These are phyloP conservation scores for Tetramorium simillimum DNA, from an alignment of 1,140 invertebrate genomes.

Conservation along the genomic window DNA sequence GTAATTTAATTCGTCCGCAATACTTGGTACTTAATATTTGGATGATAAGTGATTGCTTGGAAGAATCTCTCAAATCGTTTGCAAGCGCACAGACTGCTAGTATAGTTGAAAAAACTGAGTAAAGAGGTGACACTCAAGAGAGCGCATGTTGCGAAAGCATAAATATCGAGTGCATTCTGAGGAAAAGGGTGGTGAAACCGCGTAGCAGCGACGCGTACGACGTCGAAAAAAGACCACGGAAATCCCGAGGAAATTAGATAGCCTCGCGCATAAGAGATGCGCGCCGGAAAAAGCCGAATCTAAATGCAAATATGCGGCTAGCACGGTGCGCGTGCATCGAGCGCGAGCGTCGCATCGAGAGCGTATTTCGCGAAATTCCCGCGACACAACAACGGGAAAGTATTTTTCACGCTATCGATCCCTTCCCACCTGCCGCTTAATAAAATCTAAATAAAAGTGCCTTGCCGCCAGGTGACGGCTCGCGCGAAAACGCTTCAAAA, in stretches of 20 bases:
- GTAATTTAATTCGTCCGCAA: not conserved
- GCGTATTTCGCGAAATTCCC: conserved; percentile 70
- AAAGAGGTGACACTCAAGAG: not conserved
- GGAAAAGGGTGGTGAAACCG: conserved; percentile 15
- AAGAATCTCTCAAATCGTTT: not conserved
- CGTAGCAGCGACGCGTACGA: conserved; percentile 34
- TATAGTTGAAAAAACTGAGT: not conserved
- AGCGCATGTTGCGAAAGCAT: conserved; percentile 3
- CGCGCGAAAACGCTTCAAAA: not conserved
- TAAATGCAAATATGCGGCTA: conserved; percentile 69
- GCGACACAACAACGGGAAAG: conserved; percentile 57
- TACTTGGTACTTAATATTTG: not conserved
- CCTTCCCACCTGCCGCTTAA: conserved; percentile 39
- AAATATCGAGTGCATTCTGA: conserved; percentile 33
- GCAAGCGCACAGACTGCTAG: not conserved
- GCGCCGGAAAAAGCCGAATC: conserved; percentile 65
- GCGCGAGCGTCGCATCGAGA: not conserved
- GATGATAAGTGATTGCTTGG: not conserved
- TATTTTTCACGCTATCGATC: conserved; percentile 68
- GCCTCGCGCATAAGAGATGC: conserved; percentile 40
- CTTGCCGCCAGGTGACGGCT: not conserved
- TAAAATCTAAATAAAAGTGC: conserved; percentile 70
- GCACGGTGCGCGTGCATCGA: conserved; percentile 42
- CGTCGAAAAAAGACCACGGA: conserved; percentile 60
- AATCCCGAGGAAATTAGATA: conserved; percentile 70